A percentile compares a stretch with the other conserved stretches of the same genome.
Evolutionary conservation across 2,797 vertebrate species (phyloP).

Genomic region (Halcyon badia): DNA sequence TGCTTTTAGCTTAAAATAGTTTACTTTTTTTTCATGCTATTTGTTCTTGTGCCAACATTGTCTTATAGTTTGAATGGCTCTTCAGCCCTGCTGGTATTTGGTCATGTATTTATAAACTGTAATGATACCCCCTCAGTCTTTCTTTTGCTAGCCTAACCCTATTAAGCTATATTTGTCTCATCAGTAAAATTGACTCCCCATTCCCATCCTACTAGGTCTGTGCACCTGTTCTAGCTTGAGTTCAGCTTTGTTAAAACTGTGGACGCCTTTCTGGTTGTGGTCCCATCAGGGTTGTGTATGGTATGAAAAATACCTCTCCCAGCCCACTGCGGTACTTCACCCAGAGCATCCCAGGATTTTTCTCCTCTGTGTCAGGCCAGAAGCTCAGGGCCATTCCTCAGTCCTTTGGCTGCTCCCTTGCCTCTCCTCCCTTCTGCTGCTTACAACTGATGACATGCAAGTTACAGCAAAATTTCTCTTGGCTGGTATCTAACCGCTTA

Average conservation of each 20-base stretch:
- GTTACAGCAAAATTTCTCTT: not conserved
- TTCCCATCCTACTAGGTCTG: not conserved
- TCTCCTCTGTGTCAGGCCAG: not conserved
- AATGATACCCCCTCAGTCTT: not conserved
- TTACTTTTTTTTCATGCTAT: not conserved
- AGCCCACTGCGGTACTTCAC: not conserved
- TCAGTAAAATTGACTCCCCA: not conserved
- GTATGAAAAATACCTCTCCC: not conserved
- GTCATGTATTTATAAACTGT: conserved; percentile 41
- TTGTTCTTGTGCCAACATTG: conserved; percentile 17
- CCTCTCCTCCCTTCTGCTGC: not conserved
- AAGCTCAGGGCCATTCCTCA: not conserved
- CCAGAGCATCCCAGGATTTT: not conserved
- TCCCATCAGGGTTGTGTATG: not conserved
- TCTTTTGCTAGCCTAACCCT: not conserved
- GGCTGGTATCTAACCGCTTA: not conserved
- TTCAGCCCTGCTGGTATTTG: not conserved
- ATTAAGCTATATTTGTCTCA: conserved; percentile 30
- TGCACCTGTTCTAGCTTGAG: conserved; percentile 48
- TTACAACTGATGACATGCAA: not conserved
- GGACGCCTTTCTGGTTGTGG: not conserved
- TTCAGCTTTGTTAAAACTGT: not conserved
- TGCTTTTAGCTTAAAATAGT: conserved; percentile 28
- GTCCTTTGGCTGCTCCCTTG: not conserved
- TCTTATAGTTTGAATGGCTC: not conserved